Evolutionary conservation across 2,113 vertebrate genomes (phyloP).

Genomic region (Gopherus flavomarginatus): DNA sequence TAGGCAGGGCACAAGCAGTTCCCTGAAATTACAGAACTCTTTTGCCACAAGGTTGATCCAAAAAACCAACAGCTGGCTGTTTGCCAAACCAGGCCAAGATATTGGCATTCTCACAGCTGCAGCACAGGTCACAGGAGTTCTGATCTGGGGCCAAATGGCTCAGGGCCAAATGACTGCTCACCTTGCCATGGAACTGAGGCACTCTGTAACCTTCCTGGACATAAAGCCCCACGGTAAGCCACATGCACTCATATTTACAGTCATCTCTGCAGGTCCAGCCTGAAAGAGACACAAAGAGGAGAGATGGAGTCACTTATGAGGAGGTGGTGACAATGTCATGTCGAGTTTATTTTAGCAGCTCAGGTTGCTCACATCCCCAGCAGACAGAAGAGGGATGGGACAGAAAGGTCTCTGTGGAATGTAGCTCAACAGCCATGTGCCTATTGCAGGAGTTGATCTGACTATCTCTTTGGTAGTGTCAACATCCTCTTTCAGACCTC

Average conservation of each 20-base stretch:
- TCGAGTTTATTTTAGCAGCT: background rate
- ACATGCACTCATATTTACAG: conserved; percentile 96
- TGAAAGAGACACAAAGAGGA: conserved; percentile 58
- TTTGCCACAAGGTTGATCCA: background rate
- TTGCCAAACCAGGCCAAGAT: background rate
- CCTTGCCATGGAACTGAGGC: conserved; percentile 98
- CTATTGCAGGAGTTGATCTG: background rate
- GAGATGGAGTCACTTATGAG: background rate
- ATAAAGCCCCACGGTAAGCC: conserved; percentile 92
- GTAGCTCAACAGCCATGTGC: background rate
- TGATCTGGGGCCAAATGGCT: background rate
- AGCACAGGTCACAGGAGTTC: background rate
- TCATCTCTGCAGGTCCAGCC: conserved; percentile 95
- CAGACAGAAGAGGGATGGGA: background rate
- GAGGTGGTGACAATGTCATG: background rate
- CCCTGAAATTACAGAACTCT: background rate
- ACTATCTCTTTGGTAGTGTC: background rate
- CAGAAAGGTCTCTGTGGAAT: background rate
- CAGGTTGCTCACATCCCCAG: background rate
- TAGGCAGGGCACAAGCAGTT: background rate
- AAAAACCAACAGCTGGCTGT: background rate
- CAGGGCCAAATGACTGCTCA: conserved; percentile 44
- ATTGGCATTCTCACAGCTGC: background rate
- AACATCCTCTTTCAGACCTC: background rate
- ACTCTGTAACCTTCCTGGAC: conserved; percentile 89